Evolutionary conservation across 2,888 invertebrate species (phyloP).

Genomic region (Didymodactylos carnosus): DNA sequence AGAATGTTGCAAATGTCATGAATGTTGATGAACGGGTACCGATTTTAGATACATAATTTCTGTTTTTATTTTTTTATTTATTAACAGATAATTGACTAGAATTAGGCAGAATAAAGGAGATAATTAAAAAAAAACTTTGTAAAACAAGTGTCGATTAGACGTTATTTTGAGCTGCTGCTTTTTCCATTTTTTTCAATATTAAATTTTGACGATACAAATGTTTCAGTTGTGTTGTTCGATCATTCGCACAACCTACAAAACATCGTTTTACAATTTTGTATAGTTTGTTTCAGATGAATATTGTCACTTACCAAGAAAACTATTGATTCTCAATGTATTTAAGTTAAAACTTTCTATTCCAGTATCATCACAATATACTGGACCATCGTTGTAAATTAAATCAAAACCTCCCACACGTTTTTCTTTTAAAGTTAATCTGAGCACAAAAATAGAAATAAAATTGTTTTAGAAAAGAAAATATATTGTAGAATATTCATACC

Average conservation of each 20-base stretch:
- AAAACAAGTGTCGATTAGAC: no score
- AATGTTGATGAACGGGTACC: no score
- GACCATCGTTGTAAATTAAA: constrained; percentile 42
- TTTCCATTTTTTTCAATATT: neutral
- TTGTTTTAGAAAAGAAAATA: constrained; percentile 18
- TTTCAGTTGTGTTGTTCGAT: constrained; percentile 6
- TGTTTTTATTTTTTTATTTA: no score
- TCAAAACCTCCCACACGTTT: constrained; percentile 44
- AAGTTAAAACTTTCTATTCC: constrained; percentile 21
- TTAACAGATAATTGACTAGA: no score
- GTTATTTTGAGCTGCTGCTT: neutral
- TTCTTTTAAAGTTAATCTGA: constrained; percentile 40
- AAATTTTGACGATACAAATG: constrained; percentile 8
- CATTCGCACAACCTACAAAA: constrained; percentile 8
- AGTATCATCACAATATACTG: constrained; percentile 30
- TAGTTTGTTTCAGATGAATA: neutral
- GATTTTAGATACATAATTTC: no score
- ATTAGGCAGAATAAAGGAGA: no score
- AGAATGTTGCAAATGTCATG: no score
- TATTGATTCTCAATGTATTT: constrained; percentile 3
- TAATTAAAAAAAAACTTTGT: no score
- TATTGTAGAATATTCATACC: constrained; percentile 18
- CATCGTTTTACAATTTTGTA: neutral
- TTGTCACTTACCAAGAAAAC: constrained; percentile 14
- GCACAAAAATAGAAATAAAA: constrained; percentile 17